Percentiles rank a stretch among this genome's conserved stretches.
These are phyloP conservation scores for Percina caprodes DNA, from an alignment of 2,113 vertebrate genomes.

Conservation along the genomic window DNA sequence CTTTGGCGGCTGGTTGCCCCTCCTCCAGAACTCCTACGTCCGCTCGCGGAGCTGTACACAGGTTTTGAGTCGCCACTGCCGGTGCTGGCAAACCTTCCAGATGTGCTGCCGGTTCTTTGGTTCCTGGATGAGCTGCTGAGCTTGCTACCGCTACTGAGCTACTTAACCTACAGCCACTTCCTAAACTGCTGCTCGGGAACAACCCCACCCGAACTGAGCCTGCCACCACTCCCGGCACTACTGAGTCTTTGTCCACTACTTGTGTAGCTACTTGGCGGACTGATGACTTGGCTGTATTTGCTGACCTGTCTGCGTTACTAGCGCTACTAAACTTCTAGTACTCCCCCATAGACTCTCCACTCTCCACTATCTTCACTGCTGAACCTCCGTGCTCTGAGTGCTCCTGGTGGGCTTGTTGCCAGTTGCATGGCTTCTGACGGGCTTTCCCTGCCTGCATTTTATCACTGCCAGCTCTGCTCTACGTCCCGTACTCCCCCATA, in stretches of 20 bases:
- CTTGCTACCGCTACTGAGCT: conserved; percentile 20
- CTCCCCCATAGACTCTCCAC: conserved; percentile 31
- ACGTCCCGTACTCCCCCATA: conserved; percentile 3
- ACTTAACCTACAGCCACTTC: conserved; percentile 25
- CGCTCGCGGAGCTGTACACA: conserved; percentile 29
- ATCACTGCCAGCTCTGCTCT: not conserved
- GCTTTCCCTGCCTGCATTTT: not conserved
- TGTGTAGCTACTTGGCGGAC: conserved; percentile 3
- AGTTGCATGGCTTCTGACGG: not conserved
- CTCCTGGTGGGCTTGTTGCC: not conserved
- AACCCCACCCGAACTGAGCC: conserved; percentile 14
- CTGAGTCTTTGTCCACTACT: not conserved
- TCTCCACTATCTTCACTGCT: conserved; percentile 14
- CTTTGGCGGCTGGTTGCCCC: conserved; percentile 9
- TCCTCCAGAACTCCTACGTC: conserved; percentile 24
- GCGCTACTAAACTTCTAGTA: conserved; percentile 8
- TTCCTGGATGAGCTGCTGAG: conserved; percentile 13
- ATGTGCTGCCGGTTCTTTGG: not conserved
- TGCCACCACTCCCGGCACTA: conserved; percentile 11
- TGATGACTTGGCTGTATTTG: not conserved
- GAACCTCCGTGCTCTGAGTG: not conserved
- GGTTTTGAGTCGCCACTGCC: conserved; percentile 50
- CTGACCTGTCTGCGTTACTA: not conserved
- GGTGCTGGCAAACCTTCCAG: conserved; percentile 9
- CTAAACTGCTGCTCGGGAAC: conserved; percentile 42